Conservation (phyloP, 2,888 invertebrate species). For the Ichneumoninae sp. region DNA sequence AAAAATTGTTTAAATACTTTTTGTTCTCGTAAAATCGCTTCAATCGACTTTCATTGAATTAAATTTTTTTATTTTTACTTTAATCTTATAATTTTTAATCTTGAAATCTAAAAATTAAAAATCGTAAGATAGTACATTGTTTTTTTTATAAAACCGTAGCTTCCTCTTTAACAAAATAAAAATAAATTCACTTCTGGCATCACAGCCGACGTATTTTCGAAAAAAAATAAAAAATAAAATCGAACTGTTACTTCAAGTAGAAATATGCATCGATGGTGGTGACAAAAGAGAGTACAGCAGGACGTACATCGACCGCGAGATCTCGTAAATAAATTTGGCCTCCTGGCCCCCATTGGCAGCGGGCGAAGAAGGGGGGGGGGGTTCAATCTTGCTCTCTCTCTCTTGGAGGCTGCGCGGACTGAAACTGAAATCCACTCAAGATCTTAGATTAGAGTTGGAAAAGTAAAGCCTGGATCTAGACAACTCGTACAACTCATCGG, state of each 20-base stretch:
- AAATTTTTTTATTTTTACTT: too few relatives aligned
- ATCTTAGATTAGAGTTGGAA: conserved; percentile 82
- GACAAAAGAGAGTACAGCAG: conserved; percentile 17
- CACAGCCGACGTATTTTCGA: background rate
- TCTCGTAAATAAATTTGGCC: conserved; percentile 68
- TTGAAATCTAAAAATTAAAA: too few relatives aligned
- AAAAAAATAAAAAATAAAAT: background rate
- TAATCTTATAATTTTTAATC: too few relatives aligned
- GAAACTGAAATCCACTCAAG: conserved; percentile 82
- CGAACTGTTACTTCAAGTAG: background rate
- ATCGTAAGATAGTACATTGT: too few relatives aligned
- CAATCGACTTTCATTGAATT: too few relatives aligned
- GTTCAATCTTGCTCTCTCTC: background rate
- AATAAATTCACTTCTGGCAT: background rate
- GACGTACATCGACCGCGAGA: conserved; percentile 37
- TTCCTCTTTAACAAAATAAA: background rate
- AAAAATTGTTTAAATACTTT: too few relatives aligned
- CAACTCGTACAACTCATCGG: conserved; percentile 81
- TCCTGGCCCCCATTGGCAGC: conserved; percentile 11
- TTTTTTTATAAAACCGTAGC: too few relatives aligned
- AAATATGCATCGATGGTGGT: conserved; percentile 1
- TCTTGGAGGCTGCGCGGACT: conserved; percentile 67
- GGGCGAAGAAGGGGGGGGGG: background rate
- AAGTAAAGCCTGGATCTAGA: conserved; percentile 81
- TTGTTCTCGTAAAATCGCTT: too few relatives aligned